Percentiles rank a stretch among this genome's conserved stretches.
Evolutionary conservation across 2,888 invertebrate genomes (phyloP).

Genomic region (Strigamia transsilvanica): DNA sequence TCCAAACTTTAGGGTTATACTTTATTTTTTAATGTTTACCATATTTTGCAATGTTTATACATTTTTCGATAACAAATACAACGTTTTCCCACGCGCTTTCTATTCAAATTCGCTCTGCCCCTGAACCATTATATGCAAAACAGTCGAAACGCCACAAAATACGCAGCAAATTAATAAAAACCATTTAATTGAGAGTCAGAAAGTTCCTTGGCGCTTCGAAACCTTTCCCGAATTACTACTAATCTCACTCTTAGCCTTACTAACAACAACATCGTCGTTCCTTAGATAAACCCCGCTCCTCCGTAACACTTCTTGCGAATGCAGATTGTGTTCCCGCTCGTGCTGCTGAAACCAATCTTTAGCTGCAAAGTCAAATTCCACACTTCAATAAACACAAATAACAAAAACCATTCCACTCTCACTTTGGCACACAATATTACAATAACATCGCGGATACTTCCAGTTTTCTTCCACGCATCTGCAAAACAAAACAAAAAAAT

Average conservation of each 20-base stretch:
- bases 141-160: too few relatives aligned
- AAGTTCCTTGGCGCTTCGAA: too few relatives aligned
- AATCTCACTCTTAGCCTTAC: not conserved
- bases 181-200: too few relatives aligned
- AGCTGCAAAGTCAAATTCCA: not conserved
- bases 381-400: not conserved
- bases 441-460: not conserved
- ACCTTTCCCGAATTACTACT: too few relatives aligned
- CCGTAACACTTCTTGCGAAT: not conserved
- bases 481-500: not conserved
- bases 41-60: too few relatives aligned
- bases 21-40: too few relatives aligned
- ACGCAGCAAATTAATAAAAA: too few relatives aligned
- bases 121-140: too few relatives aligned
- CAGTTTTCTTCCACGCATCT: not conserved
- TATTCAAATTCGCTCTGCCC: too few relatives aligned
- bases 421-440: constrained; percentile 10
- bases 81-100: too few relatives aligned
- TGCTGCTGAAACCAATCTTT: not conserved
- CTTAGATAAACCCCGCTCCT: not conserved
- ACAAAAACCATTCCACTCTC: not conserved
- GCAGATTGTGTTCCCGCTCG: not conserved
- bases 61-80: too few relatives aligned
- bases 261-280: not conserved
- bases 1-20: too few relatives aligned